Percentiles rank a stretch among this genome's conserved stretches.
Conservation (phyloP, 2,113 vertebrate genomes). For the Anarhynchus alexandrinus region DNA sequence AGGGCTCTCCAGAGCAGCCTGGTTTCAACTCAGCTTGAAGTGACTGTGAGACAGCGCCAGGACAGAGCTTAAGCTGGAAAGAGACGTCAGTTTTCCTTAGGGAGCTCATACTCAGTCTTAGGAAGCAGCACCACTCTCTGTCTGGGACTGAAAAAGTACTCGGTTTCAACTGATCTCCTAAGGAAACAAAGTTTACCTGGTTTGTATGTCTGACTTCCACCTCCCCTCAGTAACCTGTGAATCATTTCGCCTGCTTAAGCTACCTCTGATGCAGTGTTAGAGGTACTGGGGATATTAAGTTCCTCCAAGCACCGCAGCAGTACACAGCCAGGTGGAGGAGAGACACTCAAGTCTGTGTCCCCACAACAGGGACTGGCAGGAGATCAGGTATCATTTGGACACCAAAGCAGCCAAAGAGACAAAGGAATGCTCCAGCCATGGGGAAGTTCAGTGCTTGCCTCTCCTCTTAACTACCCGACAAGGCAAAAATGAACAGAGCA, state of each 20-base stretch:
- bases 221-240: neutral
- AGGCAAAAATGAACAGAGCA: neutral
- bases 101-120: neutral
- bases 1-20: neutral
- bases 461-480: neutral
- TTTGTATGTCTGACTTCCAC: neutral
- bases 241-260: neutral
- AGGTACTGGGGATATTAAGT: neutral
- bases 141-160: neutral
- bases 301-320: neutral
- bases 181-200: neutral
- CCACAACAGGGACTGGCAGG: neutral
- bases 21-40: neutral
- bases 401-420: neutral
- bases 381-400: neutral
- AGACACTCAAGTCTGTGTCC: neutral
- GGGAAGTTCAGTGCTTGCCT: neutral
- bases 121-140: neutral
- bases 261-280: neutral
- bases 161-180: neutral
- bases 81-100: neutral
- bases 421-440: neutral
- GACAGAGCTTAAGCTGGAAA: neutral
- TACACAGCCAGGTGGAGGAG: neutral
- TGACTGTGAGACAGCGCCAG: neutral